Evolutionary conservation across 2,888 invertebrate genomes (phyloP), one percentile per base, ranked within the genome.

Genomic region (Drosophila stalkeri): DNA sequence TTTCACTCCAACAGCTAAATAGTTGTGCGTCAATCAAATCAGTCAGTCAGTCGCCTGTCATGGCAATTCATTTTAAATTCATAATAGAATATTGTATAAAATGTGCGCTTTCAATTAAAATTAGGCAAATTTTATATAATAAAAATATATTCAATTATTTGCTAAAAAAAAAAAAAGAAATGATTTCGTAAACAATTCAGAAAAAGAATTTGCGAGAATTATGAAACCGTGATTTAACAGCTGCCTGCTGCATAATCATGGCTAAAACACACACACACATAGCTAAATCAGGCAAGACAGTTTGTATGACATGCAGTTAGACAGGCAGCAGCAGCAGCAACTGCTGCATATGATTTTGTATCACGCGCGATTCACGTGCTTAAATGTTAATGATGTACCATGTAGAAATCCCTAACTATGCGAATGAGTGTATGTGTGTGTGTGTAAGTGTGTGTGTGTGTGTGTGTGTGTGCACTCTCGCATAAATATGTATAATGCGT

Each of bases 351-450:
- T 86, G 81, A 83, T 69, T 68, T 67, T 64, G 70, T 60, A 49
- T 73, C 81, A 89, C 65, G 72, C 81, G 60, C 67, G 64, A 41
- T 64, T 86, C 84, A 89, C 87, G 83, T 86, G 87, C 89, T 84
- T 64, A 78, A 78, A 84, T 84, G 84, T 86, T 89, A 89, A 84
- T 84, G 85, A 84, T 84, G 89, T 86, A 63, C 81, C 67, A 33
- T 35, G 27, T 27, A 46, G 43, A 72, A 60, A 14, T 55, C 49
- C 55, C 41, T n/a, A 39, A 23, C 33, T 55, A 55, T 27, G 35
- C 8, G 35, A n/a, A 31, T 27, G 27, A 27, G 27, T 27, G 27
- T 27, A 27, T 3, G 27, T 27, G 6, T 27, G 27, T 27, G 27
- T 27, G 27, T 27, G 23, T 23, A 3, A 2, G 23, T 3, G 23